Percentiles rank a stretch among this genome's conserved stretches.
Evolutionary conservation across 2,888 invertebrate genomes (phyloP).

Genomic region (Tetragonisca angustula): DNA sequence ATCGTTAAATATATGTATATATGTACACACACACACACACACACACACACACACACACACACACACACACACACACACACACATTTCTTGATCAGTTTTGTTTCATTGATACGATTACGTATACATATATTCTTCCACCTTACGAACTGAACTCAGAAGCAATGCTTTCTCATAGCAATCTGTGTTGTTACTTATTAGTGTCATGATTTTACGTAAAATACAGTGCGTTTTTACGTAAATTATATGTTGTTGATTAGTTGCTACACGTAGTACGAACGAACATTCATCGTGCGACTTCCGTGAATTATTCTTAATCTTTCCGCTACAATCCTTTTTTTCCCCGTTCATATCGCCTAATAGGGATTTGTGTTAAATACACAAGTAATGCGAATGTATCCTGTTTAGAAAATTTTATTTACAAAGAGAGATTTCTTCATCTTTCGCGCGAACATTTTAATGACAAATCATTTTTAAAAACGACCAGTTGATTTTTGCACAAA

Average conservation of each 20-base stretch:
- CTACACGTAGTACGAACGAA: constrained; percentile 42
- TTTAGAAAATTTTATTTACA: not conserved
- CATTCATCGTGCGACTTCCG: constrained; percentile 27
- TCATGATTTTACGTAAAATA: constrained; percentile 20
- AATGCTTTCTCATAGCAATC: constrained; percentile 50
- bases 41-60: not conserved
- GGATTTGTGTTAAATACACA: no score
- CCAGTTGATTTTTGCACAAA: not conserved
- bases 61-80: not conserved
- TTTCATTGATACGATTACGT: constrained; percentile 7
- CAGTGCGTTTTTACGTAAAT: constrained; percentile 55
- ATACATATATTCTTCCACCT: constrained; percentile 15
- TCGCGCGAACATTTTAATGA: not conserved
- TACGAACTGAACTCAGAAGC: constrained; percentile 25
- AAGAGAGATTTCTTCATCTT: not conserved
- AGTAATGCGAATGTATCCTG: not conserved
- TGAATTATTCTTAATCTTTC: not conserved
- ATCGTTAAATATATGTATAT: not conserved
- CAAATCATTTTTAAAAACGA: no score
- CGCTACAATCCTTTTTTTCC: not conserved
- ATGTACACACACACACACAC: not conserved
- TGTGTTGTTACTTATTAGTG: constrained; percentile 74
- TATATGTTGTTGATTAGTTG: constrained; percentile 77
- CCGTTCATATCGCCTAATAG: not conserved
- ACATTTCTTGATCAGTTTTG: not conserved